These are phyloP conservation scores for Ostrea edulis DNA, from an alignment of 1,140 invertebrate genomes.

Conservation along the genomic window DNA sequence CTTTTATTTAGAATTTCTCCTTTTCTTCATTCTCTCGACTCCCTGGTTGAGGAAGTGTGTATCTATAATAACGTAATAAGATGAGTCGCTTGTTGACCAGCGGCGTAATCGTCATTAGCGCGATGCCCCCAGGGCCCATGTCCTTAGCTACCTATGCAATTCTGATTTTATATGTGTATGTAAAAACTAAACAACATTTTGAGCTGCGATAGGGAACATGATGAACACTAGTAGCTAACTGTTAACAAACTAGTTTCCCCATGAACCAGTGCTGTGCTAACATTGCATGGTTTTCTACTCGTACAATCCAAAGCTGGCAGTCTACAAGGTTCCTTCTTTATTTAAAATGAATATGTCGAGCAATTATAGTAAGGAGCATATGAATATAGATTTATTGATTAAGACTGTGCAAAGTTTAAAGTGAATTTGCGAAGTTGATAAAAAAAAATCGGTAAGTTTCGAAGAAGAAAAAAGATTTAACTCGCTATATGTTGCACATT, in stretches of 20 bases:
- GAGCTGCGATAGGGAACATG: background rate
- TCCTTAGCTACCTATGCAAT: constrained; percentile 24
- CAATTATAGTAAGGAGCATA: no score
- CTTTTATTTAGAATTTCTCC: background rate
- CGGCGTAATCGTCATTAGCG: constrained; percentile 15
- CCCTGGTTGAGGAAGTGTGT: constrained; percentile 26
- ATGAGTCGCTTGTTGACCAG: constrained; percentile 27
- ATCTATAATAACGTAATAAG: constrained; percentile 19
- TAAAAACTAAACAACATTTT: constrained; percentile 22
- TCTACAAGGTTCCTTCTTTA: no score
- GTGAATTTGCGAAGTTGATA: no score
- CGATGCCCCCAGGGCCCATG: background rate
- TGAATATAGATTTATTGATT: no score
- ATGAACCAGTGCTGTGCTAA: background rate
- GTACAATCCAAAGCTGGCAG: no score
- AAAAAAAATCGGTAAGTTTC: no score
- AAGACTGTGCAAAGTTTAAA: no score
- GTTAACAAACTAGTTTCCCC: background rate
- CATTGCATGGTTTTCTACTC: background rate
- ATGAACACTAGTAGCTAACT: background rate
- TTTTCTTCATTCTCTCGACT: constrained; percentile 13
- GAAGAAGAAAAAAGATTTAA: no score
- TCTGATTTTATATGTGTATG: constrained; percentile 10
- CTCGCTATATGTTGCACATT: no score
- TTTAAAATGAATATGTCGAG: no score